Evolutionary conservation across 1,140 invertebrate species (phyloP), one percentile per base, ranked within the genome.

Genomic region (Carposina sasakii): DNA sequence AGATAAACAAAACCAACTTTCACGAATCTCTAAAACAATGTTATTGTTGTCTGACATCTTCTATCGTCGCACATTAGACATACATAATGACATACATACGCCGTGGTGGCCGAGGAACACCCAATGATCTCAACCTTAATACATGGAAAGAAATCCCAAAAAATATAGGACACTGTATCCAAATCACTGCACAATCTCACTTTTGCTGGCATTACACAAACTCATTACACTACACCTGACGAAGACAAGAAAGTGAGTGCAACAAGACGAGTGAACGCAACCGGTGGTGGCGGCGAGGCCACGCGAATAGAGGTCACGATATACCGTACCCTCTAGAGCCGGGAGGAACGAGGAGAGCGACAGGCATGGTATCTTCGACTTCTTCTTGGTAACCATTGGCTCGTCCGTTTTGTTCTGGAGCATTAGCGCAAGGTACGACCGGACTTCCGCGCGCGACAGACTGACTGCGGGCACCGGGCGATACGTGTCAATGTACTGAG

Each of bases 181-280:
- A 22, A 48, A 54, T 30, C 52, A 61, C 56, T 52, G 42, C 43
- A 60, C 48, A 59, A 57, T 60, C 70, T 57, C 65, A 75, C 70
- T 60, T 54, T 51, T 60, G 49, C 49, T 51, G 55, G 41, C 50
- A 69, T 68, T 71, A 76, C 70, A 72, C 67, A 72, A 76, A 75
- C 60, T 52, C 56, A 70, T 69, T 63, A 71, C 57, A 73, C 67
- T 76, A 79, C 75, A 78, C 73, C 71, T 76, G 76, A 76, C 65
- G 67, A 62, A 73, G 71, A 71, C 76, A 77, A 72, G 74, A 79
- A 82, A 79, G 76, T 74, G 71, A 79, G 60, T 76, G 73, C 70
- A 71, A 60, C 63, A 49, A 68, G 67, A 67, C 57, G 58, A 67
- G 71, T 75, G 76, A 79, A 77, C 72, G 72, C 71, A 76, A 76